Evolutionary conservation across 2,797 vertebrate species (phyloP), one percentile per base, ranked within the genome.

Genomic region (Thripadectes ignobilis): DNA sequence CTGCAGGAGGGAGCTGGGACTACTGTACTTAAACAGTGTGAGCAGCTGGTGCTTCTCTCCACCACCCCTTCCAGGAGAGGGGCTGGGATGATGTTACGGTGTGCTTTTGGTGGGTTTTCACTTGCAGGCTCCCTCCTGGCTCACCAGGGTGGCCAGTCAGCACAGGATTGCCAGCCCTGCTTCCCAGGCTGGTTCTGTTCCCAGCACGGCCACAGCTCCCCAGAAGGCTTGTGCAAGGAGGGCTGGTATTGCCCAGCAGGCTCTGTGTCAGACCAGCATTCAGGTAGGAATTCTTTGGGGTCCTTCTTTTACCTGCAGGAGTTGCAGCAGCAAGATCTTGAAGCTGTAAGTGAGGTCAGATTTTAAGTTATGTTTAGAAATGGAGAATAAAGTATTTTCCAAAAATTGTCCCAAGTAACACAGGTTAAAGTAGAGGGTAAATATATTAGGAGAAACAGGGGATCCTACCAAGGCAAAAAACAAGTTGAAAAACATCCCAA

Each of bases 191-290:
- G 96, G 97, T 97, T 97, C 84, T 98, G 98, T 79, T 76, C 97
- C 52, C 92, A 20, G 34, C 85, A 12, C 1, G 98, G 98, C 4
- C 97, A 97, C 85, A 97, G 96, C 36, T 98, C 97, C 54, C 98
- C 97, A 0, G 97, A 98, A 61, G 97, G 97, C 20, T 68, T 91
- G 22, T 99, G 99, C 91, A 97, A 98, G 68, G 97, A 97, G 10
- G 99, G 99, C 26, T 99, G 98, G 98, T 99, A 98, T 96, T 99
- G 99, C 94, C 99, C 98, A 3, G 62, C 55, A 38, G 98, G 98
- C 48, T 99, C 99, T 46, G 73, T 84, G 30, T 96, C 97, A 22
- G 97, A 95, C 29, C 98, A 97, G 69, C 98, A 96, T 77, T 61
- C 98, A 97, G 98, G 98, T 97, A 97, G 88, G 91, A 89, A 68